Evolutionary conservation across 2,888 invertebrate species (phyloP).

Genomic region (Phytoseiulus persimilis): DNA sequence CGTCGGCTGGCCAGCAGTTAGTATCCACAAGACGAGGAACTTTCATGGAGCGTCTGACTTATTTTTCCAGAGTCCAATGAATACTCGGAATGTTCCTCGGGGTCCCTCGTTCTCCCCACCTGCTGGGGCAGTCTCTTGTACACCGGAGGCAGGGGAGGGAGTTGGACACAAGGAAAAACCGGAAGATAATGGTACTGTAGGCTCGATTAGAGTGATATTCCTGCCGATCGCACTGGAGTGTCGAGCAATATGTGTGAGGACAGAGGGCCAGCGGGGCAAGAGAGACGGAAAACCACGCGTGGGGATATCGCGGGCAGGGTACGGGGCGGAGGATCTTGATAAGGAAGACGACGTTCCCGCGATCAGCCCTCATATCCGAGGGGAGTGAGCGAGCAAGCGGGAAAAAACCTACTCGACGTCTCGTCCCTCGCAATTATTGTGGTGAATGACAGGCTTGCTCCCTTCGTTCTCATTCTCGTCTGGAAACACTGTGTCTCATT

Average conservation of each 20-base stretch:
- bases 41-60: too few species aligned
- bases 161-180: too few species aligned
- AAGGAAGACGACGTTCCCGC: not conserved
- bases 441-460: not conserved
- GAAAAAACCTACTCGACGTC: not conserved
- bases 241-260: too few species aligned
- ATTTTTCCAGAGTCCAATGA: too few species aligned
- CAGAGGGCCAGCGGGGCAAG: too few species aligned
- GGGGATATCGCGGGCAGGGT: not conserved
- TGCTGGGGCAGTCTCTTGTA: too few species aligned
- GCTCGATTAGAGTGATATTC: too few species aligned
- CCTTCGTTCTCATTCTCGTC: not conserved
- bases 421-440: not conserved
- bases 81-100: not conserved
- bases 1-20: not conserved
- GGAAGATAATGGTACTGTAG: too few species aligned
- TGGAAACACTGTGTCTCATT: not conserved
- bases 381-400: not conserved
- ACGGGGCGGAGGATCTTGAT: not conserved
- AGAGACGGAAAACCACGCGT: not conserved
- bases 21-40: too few species aligned
- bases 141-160: too few species aligned
- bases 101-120: not conserved
- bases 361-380: not conserved
- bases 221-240: too few species aligned